A percentile compares a stretch with the other conserved stretches of the same genome.
phyloP scores from a whole-genome alignment of 2,888 invertebrate genomes.

The Clusia tigrina region DNA sequence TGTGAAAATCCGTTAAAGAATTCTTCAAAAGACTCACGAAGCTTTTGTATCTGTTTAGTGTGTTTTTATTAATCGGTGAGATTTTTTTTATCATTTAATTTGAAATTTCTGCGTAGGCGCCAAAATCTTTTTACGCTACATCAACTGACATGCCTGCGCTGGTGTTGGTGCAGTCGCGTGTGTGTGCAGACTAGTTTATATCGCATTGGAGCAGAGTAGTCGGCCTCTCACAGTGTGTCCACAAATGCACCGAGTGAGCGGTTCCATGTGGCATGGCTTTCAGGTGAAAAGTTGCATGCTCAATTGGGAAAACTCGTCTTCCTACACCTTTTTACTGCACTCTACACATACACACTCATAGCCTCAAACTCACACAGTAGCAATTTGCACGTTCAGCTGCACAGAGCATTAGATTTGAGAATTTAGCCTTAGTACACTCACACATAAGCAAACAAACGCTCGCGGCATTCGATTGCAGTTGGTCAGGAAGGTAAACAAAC shows the following conservation, averaged over 20 bases:
- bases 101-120: constrained; percentile 40
- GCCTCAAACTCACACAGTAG: background rate
- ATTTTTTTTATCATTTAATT: background rate
- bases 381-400: background rate
- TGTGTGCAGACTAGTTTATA: background rate
- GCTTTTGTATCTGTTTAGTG: background rate
- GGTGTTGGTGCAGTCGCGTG: constrained; percentile 4
- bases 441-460: background rate
- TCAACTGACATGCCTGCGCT: constrained; percentile 13
- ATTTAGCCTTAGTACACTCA: background rate
- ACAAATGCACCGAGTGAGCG: background rate
- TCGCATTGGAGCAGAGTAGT: background rate
- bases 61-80: constrained; percentile 9
- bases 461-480: background rate
- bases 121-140: constrained; percentile 40
- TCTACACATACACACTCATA: background rate
- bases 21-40: constrained; percentile 47
- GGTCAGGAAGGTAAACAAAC: background rate
- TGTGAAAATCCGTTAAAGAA: constrained; percentile 53
- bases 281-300: background rate
- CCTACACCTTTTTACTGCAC: constrained; percentile 16
- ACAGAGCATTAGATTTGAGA: background rate
- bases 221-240: background rate
- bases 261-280: background rate
- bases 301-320: constrained; percentile 25